Conservation (phyloP, 1,140 invertebrate species). For the Drusus annulatus region DNA sequence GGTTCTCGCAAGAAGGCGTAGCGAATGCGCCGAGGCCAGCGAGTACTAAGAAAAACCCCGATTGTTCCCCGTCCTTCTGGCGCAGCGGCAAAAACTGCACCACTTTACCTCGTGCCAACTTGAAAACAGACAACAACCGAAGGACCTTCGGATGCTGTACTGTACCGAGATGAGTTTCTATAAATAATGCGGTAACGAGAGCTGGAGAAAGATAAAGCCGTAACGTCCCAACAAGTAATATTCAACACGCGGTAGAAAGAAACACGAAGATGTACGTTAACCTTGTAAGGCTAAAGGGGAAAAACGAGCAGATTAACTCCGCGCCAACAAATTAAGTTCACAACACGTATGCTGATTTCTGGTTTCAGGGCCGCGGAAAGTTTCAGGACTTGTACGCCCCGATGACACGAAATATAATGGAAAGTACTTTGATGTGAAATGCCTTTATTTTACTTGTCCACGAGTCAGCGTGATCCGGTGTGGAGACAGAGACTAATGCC, state of each 20-base stretch:
- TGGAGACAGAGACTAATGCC: neutral
- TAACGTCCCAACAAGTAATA: neutral
- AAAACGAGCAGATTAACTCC: neutral
- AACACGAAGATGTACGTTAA: neutral
- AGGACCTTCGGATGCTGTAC: slow-evolving; percentile 11
- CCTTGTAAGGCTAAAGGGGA: neutral
- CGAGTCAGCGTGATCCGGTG: neutral
- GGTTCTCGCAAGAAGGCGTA: slow-evolving; percentile 13
- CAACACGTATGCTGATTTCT: neutral
- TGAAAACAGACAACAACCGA: neutral
- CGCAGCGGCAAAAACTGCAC: slow-evolving; percentile 24
- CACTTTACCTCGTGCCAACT: neutral
- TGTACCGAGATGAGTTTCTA: neutral
- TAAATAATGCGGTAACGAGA: slow-evolving; percentile 22
- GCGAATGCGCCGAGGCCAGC: slow-evolving; percentile 10
- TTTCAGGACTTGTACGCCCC: too few species aligned
- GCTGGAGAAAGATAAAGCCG: neutral
- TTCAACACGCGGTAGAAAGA: neutral
- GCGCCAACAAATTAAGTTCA: neutral
- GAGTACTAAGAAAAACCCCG: neutral
- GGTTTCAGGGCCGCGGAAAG: too few species aligned
- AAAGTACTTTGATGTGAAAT: neutral
- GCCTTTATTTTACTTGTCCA: neutral
- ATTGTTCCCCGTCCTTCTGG: slow-evolving; percentile 3
- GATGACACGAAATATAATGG: neutral